Conservation (phyloP, 1,140 invertebrate species). For the Ceratitis capitata region DNA sequence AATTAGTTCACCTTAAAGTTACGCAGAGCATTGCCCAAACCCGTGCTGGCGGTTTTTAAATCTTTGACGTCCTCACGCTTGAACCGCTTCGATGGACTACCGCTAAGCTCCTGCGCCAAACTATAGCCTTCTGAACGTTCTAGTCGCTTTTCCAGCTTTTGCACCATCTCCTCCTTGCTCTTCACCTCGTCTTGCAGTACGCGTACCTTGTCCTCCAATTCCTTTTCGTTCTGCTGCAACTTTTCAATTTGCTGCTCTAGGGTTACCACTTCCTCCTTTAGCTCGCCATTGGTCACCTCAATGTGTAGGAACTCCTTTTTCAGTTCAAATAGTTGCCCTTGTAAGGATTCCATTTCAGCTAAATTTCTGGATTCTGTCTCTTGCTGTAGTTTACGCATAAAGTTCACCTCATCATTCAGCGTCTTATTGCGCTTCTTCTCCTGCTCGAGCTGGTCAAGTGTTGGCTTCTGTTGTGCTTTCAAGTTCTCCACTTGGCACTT, state of each 20-base stretch:
- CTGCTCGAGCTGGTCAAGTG: slow-evolving; percentile 53
- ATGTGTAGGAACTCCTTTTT: slow-evolving; percentile 69
- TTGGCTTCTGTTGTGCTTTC: slow-evolving; percentile 48
- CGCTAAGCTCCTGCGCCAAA: slow-evolving; percentile 57
- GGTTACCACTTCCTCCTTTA: slow-evolving; percentile 69
- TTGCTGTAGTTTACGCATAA: slow-evolving; percentile 62
- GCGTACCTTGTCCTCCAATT: slow-evolving; percentile 51
- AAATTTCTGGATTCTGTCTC: slow-evolving; percentile 66
- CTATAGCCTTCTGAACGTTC: slow-evolving; percentile 54
- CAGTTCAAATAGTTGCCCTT: slow-evolving; percentile 67
- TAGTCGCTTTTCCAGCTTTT: slow-evolving; percentile 51
- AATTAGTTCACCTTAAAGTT: slow-evolving; percentile 51
- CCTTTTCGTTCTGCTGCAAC: slow-evolving; percentile 46
- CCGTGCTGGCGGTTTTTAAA: slow-evolving; percentile 51
- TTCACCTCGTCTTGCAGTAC: slow-evolving; percentile 58
- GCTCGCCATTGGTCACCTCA: slow-evolving; percentile 70
- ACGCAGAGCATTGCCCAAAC: slow-evolving; percentile 52
- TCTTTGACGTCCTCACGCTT: slow-evolving; percentile 50
- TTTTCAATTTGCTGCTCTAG: slow-evolving; percentile 57
- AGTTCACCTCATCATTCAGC: slow-evolving; percentile 56
- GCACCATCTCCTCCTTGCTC: slow-evolving; percentile 56
- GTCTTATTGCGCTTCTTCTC: slow-evolving; percentile 53
- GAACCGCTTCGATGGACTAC: slow-evolving; percentile 56
- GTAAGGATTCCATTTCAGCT: slow-evolving; percentile 66
- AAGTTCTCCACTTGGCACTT: slow-evolving; percentile 51